Evolutionary conservation across 64 coral and sea anemone genomes (phyloP).

Genomic region (Astreopora myriophthalma): DNA sequence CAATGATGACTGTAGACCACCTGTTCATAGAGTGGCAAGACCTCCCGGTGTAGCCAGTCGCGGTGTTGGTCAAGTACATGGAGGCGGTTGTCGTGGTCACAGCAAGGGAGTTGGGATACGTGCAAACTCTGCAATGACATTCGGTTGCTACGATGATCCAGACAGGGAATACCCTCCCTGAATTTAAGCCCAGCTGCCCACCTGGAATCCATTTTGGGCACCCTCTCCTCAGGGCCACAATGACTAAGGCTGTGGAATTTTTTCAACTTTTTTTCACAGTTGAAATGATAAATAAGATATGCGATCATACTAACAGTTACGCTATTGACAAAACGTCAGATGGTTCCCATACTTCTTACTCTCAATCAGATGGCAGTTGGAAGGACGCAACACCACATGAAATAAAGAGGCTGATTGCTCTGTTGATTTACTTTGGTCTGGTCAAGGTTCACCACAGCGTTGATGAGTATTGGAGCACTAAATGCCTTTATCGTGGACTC

Average conservation of each 20-base stretch:
- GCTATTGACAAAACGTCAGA: not conserved
- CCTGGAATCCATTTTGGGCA: not conserved
- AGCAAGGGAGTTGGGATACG: no score
- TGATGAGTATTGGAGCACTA: slow-evolving; percentile 8
- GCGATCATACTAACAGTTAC: not conserved
- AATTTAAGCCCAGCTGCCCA: not conserved
- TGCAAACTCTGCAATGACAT: no score
- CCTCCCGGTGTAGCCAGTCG: no score
- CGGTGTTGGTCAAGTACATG: no score
- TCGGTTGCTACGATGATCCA: no score
- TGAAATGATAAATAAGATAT: not conserved
- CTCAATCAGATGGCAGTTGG: no score
- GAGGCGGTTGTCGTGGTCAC: no score
- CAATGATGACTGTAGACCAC: no score
- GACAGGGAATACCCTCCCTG: not conserved
- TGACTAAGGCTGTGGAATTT: slow-evolving; percentile 49
- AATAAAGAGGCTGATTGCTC: slow-evolving; percentile 13
- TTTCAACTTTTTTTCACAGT: slow-evolving; percentile 23
- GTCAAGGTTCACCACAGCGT: not conserved
- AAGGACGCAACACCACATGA: not conserved
- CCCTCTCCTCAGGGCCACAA: not conserved
- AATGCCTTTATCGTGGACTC: slow-evolving; percentile 11
- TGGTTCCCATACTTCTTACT: no score
- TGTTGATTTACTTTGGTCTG: slow-evolving; percentile 30
- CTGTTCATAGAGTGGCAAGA: no score